phyloP scores from a whole-genome alignment of 2,797 vertebrate genomes.

The Lepus oiostolus region DNA sequence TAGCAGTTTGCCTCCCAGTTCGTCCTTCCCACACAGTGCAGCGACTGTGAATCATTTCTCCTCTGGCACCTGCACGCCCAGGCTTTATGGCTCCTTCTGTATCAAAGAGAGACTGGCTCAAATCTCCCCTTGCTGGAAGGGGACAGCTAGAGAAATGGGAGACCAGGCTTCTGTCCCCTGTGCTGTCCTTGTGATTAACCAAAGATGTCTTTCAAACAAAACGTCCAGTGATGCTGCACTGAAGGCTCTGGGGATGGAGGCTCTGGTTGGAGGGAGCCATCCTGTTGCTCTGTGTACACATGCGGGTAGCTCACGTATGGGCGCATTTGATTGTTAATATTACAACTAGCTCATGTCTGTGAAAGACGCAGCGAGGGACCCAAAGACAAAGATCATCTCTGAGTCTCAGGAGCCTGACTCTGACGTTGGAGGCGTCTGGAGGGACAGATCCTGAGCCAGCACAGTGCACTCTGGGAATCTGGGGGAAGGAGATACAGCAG shows the following conservation, averaged over 20 bases:
- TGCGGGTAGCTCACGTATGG: not conserved
- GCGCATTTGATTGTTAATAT: not conserved
- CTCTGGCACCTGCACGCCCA: conserved; percentile 74
- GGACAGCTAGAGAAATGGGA: not conserved
- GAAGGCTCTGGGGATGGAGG: not conserved
- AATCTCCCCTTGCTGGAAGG: conserved; percentile 28
- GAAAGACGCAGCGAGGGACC: not conserved
- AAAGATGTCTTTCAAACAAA: not conserved
- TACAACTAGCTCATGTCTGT: not conserved
- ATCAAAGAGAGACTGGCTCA: conserved; percentile 47
- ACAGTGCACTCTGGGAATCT: not conserved
- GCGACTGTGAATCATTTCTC: conserved; percentile 76
- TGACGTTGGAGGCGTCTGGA: not conserved
- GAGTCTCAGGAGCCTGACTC: not conserved
- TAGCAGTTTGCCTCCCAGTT: conserved; percentile 80
- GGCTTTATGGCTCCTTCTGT: conserved; percentile 53
- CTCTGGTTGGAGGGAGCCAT: not conserved
- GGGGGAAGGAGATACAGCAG: not conserved
- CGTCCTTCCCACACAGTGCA: conserved; percentile 73
- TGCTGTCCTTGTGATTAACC: not conserved
- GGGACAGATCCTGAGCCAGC: not conserved
- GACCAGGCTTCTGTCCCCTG: conserved; percentile 13
- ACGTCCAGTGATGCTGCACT: not conserved
- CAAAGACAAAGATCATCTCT: not conserved
- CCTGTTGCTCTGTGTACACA: not conserved